Percentiles rank a stretch among this genome's conserved stretches.
These are phyloP conservation scores for Choloepus didactylus DNA, from an alignment of 2,797 vertebrate species.

Conservation along the genomic window DNA sequence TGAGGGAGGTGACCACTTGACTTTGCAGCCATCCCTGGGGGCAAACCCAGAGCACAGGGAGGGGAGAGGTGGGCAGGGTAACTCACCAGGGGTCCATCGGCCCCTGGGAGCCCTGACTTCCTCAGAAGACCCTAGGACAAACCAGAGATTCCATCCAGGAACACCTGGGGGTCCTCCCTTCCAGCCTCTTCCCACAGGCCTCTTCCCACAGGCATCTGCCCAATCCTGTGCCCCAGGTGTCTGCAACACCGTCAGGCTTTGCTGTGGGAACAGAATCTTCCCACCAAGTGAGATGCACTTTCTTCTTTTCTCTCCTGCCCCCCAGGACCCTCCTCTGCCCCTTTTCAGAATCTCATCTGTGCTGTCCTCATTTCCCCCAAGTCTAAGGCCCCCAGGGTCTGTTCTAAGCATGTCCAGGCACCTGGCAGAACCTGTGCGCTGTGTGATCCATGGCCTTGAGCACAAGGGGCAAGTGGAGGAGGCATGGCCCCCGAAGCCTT, in stretches of 20 bases:
- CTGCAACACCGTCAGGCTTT: background rate
- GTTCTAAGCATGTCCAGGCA: too few species aligned
- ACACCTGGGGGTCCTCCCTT: accelerated
- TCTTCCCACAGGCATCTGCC: too few species aligned
- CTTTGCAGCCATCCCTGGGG: accelerated
- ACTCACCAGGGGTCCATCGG: constrained; percentile 98
- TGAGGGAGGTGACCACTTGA: too few species aligned
- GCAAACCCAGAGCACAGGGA: too few species aligned
- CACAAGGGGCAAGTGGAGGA: too few species aligned
- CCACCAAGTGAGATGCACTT: accelerated
- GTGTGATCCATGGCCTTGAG: too few species aligned
- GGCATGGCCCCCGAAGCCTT: background rate
- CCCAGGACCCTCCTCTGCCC: background rate
- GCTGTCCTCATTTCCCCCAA: background rate
- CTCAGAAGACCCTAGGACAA: constrained; percentile 93
- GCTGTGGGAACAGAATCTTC: background rate
- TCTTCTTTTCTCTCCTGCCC: too few species aligned
- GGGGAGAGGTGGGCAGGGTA: background rate
- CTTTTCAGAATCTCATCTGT: background rate
- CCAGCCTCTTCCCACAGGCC: background rate
- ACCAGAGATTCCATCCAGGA: background rate
- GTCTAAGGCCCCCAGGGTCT: background rate
- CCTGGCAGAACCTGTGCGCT: too few species aligned
- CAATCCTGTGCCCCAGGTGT: accelerated
- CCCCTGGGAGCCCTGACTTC: constrained; percentile 96